These are phyloP conservation scores for Enteromius afrohamiltoni DNA, from an alignment of 2,797 vertebrate genomes.

Conservation along the genomic window DNA sequence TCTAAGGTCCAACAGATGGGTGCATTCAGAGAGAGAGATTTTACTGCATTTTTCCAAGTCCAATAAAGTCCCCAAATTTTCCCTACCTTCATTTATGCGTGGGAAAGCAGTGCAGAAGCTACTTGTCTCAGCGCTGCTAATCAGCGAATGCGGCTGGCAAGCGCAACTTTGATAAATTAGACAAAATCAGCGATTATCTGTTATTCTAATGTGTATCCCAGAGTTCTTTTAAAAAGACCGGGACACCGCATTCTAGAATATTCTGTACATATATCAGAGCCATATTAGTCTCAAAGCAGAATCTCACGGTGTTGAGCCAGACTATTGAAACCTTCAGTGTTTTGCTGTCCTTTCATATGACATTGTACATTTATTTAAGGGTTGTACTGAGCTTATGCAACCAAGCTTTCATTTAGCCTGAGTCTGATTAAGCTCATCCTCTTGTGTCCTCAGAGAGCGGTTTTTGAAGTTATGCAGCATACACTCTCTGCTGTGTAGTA, in stretches of 20 bases:
- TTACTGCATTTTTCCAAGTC: slow-evolving; percentile 82
- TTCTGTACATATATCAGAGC: slow-evolving; percentile 12
- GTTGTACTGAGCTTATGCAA: slow-evolving; percentile 55
- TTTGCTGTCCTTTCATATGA: slow-evolving; percentile 8
- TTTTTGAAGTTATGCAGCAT: slow-evolving; percentile 60
- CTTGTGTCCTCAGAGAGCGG: slow-evolving; percentile 60
- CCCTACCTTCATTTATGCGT: slow-evolving; percentile 76
- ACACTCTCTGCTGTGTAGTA: slow-evolving; percentile 64
- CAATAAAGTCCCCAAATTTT: slow-evolving; percentile 71
- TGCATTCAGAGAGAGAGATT: slow-evolving; percentile 77
- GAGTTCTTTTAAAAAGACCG: not conserved
- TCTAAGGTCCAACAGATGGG: slow-evolving; percentile 79
- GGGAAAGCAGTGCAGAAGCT: slow-evolving; percentile 70
- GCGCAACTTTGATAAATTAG: slow-evolving; percentile 52
- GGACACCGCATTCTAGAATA: slow-evolving; percentile 23
- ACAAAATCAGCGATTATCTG: slow-evolving; percentile 8
- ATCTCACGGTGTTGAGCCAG: not conserved
- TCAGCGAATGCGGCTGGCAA: not conserved
- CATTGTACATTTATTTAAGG: slow-evolving; percentile 52
- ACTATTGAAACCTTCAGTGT: not conserved
- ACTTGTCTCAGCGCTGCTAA: slow-evolving; percentile 35
- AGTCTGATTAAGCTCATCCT: slow-evolving; percentile 58
- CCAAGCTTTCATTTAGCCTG: slow-evolving; percentile 60
- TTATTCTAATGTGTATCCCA: slow-evolving; percentile 30
- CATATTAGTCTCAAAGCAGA: slow-evolving; percentile 7